Evolutionary conservation across 2,797 vertebrate genomes (phyloP), one percentile per base, ranked within the genome.

Genomic region (Ctenopoma multispine): DNA sequence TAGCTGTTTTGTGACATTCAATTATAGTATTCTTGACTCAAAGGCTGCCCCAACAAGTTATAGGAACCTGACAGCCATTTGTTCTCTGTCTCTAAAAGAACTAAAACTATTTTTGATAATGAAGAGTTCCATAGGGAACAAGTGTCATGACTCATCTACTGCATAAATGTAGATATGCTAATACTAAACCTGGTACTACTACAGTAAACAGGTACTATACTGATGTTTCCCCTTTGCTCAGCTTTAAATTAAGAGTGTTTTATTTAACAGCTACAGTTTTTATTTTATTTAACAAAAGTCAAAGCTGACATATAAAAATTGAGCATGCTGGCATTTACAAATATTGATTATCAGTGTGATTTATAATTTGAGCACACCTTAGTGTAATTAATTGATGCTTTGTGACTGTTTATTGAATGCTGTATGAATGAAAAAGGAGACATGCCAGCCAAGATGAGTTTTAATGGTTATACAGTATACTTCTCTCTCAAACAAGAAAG

Each of bases 391-490:
- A 66, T 56, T 63, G 69, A 29, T 55, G 23, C 50, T 75, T 18
- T 69, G 40, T 49, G 31, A 46, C 63, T 60, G 67, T 82, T 29
- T 29, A 4, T 4, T 29, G 27, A 29, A 29, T 29, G 27, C 24
- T 87, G 86, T 87, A 86, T 85, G 46, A 43, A 73, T 67, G 48
- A n/a, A 78, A 46, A 67, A 71, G 36, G 47, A 62, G 55, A 11
- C 7, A 13, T 5, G 9, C 43, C 65, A 70, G 77, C 79, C 67
- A 77, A 71, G 49, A 57, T 38, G 34, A 31, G 20, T 58, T 87
- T 80, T 69, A 88, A 69, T 76, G 69, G 60, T 49, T 59, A 51
- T 63, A 44, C 29, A 50, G 29, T 56, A 40, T 70, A 59, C 54
- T 10, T 64, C 58, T 63, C 61, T 61, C 77, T 71, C 73, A 81